A percentile compares a stretch with the other conserved stretches of the same genome.
These are phyloP conservation scores for Drosophila pseudoobscura DNA, from an alignment of 1,140 invertebrate species.

Conservation along the genomic window DNA sequence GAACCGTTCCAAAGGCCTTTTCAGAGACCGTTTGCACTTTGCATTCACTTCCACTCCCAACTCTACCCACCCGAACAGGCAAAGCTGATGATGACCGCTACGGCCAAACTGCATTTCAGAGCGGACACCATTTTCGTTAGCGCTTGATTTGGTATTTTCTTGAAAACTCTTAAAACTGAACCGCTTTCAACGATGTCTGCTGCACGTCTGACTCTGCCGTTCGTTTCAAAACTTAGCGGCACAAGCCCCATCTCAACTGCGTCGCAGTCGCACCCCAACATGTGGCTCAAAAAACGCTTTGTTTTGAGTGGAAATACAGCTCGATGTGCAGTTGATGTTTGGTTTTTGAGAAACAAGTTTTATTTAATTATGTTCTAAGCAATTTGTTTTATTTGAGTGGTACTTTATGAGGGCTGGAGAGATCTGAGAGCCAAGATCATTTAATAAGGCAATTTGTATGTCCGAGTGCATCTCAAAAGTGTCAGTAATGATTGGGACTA, in stretches of 20 bases:
- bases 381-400: too few species aligned
- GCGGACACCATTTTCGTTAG: constrained; percentile 68
- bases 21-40: constrained; percentile 1
- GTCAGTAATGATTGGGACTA: too few species aligned
- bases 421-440: constrained; percentile 5
- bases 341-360: constrained; percentile 28
- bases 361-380: not conserved
- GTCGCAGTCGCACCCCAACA: constrained; percentile 4
- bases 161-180: constrained; percentile 27
- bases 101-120: constrained; percentile 73
- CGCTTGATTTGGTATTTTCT: constrained; percentile 13
- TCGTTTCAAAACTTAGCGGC: constrained; percentile 11
- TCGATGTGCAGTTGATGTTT: constrained; percentile 3
- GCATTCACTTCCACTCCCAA: not conserved
- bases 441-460: constrained; percentile 10
- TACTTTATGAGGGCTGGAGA: not conserved
- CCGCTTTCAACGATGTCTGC: constrained; percentile 60
- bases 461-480: not conserved
- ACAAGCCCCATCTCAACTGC: constrained; percentile 4
- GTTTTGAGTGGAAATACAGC: constrained; percentile 38
- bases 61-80: constrained; percentile 68
- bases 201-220: constrained; percentile 58
- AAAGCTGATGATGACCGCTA: constrained; percentile 72
- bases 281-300: constrained; percentile 1
- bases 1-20: not conserved